Evolutionary conservation across 2,797 vertebrate species (phyloP), one percentile per base, ranked within the genome.

Genomic region (Malurus splendens): DNA sequence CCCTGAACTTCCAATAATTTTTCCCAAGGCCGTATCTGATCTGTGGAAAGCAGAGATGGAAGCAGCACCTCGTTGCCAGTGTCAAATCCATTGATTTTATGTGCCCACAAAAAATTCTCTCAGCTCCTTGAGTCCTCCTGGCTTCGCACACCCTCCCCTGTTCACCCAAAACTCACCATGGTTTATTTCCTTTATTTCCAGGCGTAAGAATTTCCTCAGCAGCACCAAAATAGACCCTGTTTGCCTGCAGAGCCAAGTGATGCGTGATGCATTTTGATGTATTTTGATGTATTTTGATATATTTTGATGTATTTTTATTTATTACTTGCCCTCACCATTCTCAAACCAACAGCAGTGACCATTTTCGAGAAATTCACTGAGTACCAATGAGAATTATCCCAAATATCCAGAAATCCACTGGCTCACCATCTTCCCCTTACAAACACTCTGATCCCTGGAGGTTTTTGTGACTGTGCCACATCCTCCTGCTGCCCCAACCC

Each of bases 131-230:
- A n/a, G 65, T 14, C 1, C 3, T 28, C 62, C 18, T 82, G 70
- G 65, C 32, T 17, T 42, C 47, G 45, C 18, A 47, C 45, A 27
- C 54, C 65, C 76, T 60, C 10, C 90, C 71, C 76, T 55, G 68
- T 68, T 38, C 42, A 57, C 80, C 82, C 73, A 54, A 60, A 60
- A 57, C 76, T 86, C 38, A 16, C 67, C 67, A 33, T 8, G 0
- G 89, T 84, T 95, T 91, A 95, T 94, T 93, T 94, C 87, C 2
- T 84, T 95, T 91, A 95, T 94, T 93, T 94, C 87, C 2, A 94
- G 91, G 84, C 62, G 22, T 25, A 89, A 93, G 94, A 91, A 90
- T 93, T 95, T 82, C 89, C 89, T 94, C 25, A 84, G 87, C 78
- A 64, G 83, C 18, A 91, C 91, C 82, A 91, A 94, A 95, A 94